phyloP scores from a whole-genome alignment of 1,140 invertebrate species.

The Lepidurus packardi region DNA sequence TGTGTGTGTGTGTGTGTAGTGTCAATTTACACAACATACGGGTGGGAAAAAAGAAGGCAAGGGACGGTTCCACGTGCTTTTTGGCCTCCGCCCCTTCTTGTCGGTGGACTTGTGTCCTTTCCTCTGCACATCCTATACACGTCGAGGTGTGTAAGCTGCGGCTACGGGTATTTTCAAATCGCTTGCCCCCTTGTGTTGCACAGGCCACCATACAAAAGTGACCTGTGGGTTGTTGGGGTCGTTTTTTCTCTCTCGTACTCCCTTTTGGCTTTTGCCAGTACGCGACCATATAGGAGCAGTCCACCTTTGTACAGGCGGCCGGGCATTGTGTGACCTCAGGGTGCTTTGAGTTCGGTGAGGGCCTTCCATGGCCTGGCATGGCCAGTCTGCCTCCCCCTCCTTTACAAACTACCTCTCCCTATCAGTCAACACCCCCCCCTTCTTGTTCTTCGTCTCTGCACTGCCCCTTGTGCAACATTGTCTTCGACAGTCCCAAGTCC shows the following conservation, averaged over 20 bases:
- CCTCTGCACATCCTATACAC: neutral
- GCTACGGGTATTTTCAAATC: conserved; percentile 8
- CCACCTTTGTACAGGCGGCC: conserved; percentile 7
- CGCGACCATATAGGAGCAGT: conserved; percentile 25
- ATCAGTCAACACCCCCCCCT: conserved; percentile 29
- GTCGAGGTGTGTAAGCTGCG: neutral
- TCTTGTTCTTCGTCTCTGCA: conserved; percentile 36
- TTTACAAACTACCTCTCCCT: conserved; percentile 28
- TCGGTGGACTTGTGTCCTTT: neutral
- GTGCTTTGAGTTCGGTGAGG: conserved; percentile 7
- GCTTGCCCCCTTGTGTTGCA: neutral
- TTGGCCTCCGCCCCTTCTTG: neutral
- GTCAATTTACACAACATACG: conserved; percentile 14
- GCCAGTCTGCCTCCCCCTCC: conserved; percentile 34
- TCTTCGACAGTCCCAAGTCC: conserved; percentile 64
- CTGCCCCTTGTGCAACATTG: conserved; percentile 66
- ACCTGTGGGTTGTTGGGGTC: conserved; percentile 30
- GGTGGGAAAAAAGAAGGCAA: neutral
- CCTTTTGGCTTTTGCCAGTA: conserved; percentile 26
- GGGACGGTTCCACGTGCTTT: conserved; percentile 8
- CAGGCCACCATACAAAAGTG: conserved; percentile 12
- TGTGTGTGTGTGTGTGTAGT: neutral
- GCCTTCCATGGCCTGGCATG: conserved; percentile 31
- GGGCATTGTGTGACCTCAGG: conserved; percentile 19
- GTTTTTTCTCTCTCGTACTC: neutral